Percentiles rank a stretch among this genome's conserved stretches.
Conservation (phyloP, 2,888 invertebrate genomes). For the Apotomis betuletana region DNA sequence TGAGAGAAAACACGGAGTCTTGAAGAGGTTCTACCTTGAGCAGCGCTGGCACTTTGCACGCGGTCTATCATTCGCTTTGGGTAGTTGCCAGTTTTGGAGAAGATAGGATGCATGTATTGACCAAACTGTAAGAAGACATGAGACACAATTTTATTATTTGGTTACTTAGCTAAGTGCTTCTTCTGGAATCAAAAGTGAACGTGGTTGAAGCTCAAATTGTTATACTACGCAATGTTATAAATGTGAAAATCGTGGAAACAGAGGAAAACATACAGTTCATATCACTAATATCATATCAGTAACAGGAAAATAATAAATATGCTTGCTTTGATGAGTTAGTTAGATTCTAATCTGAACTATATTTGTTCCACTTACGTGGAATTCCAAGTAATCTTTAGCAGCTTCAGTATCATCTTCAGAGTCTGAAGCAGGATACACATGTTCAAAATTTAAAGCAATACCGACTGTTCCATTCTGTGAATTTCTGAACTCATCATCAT, state of each 20-base stretch:
- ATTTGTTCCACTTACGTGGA: slow-evolving; percentile 23
- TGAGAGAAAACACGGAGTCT: slow-evolving; percentile 36
- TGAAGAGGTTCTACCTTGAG: slow-evolving; percentile 37
- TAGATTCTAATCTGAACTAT: no score
- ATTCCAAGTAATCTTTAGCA: slow-evolving; percentile 8
- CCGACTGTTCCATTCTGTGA: slow-evolving; percentile 15
- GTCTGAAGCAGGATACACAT: slow-evolving; percentile 20
- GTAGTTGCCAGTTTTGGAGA: slow-evolving; percentile 40
- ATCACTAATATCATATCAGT: no score
- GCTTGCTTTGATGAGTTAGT: no score
- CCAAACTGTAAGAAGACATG: slow-evolving; percentile 10
- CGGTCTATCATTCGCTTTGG: slow-evolving; percentile 34
- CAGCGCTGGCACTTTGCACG: slow-evolving; percentile 31
- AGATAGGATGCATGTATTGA: slow-evolving; percentile 37
- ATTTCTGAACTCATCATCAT: slow-evolving; percentile 48
- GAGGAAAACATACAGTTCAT: no score
- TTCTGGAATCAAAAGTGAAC: no score
- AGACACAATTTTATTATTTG: no score
- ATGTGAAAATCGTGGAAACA: no score
- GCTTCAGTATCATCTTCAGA: slow-evolving; percentile 26
- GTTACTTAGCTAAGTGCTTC: no score
- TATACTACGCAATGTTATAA: no score
- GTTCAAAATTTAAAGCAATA: slow-evolving; percentile 18
- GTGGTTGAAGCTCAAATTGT: no score
- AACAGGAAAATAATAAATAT: no score